Conservation (phyloP, 2,888 invertebrate species). For the Ypsolopha scabrella region DNA sequence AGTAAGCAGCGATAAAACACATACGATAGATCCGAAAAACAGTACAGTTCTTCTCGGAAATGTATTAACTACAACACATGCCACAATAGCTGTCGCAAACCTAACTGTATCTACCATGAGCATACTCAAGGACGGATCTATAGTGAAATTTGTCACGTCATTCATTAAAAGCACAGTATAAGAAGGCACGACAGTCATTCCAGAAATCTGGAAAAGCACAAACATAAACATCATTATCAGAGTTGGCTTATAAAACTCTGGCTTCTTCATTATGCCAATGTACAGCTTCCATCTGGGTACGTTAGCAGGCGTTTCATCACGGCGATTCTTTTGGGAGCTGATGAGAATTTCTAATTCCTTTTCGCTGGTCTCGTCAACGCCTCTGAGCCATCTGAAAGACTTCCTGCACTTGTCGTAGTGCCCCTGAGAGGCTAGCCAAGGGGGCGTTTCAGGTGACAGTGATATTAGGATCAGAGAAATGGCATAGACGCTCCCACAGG, state of each 20-base stretch:
- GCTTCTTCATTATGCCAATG: constrained; percentile 33
- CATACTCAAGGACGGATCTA: constrained; percentile 74
- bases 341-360: constrained; percentile 59
- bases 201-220: constrained; percentile 75
- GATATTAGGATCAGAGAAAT: constrained; percentile 62
- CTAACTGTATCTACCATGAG: constrained; percentile 74
- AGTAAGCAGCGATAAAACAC: constrained; percentile 63
- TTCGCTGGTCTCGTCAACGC: constrained; percentile 46
- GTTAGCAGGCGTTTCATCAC: constrained; percentile 40
- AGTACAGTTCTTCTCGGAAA: constrained; percentile 72
- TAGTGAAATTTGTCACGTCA: constrained; percentile 65
- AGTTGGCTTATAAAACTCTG: constrained; percentile 72
- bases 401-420: constrained; percentile 63
- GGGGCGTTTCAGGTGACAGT: constrained; percentile 74
- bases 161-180: constrained; percentile 76
- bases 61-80: constrained; percentile 72
- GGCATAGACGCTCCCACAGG: constrained; percentile 60
- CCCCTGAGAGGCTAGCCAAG: constrained; percentile 72
- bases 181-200: constrained; percentile 77
- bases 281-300: constrained; percentile 37
- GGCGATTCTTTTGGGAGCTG: constrained; percentile 45
- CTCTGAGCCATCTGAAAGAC: constrained; percentile 71
- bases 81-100: constrained; percentile 68
- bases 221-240: constrained; percentile 75
- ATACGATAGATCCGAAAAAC: constrained; percentile 70